Conservation (phyloP, 2,888 invertebrate species). For the Eutolmus rufibarbis region DNA sequence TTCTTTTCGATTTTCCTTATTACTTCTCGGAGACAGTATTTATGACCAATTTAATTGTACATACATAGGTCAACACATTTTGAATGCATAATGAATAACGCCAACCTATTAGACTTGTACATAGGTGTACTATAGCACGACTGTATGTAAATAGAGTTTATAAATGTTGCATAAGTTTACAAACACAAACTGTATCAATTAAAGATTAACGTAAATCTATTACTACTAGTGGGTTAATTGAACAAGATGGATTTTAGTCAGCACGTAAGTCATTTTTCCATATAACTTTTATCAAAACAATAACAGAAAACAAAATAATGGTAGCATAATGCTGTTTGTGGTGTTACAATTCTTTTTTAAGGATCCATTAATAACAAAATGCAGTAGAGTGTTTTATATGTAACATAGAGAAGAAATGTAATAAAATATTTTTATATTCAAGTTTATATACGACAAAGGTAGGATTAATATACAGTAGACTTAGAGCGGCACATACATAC, state of each 20-base stretch:
- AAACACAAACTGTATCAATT: constrained; percentile 20
- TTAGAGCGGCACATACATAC: constrained; percentile 4
- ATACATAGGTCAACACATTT: not conserved
- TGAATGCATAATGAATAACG: not conserved
- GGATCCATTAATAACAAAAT: constrained; percentile 8
- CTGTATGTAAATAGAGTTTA: constrained; percentile 9
- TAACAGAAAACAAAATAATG: not conserved
- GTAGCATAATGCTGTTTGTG: not conserved
- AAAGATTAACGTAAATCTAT: not conserved
- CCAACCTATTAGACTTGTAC: constrained; percentile 19
- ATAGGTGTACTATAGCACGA: constrained; percentile 4
- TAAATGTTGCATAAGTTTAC: constrained; percentile 15
- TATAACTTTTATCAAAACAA: constrained; percentile 24
- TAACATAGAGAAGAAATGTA: constrained; percentile 24
- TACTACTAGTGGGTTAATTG: not conserved
- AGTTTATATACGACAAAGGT: constrained; percentile 31
- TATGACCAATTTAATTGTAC: constrained; percentile 29
- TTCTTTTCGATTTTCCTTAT: not conserved
- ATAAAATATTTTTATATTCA: constrained; percentile 38
- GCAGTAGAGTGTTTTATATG: constrained; percentile 33
- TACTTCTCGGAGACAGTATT: not conserved
- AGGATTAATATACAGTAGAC: not conserved
- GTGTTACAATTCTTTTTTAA: constrained; percentile 16
- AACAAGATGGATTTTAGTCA: constrained; percentile 5
- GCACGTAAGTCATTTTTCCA: constrained; percentile 8